phyloP scores from a whole-genome alignment of 1,140 invertebrate species.

The Bombus huntii region DNA sequence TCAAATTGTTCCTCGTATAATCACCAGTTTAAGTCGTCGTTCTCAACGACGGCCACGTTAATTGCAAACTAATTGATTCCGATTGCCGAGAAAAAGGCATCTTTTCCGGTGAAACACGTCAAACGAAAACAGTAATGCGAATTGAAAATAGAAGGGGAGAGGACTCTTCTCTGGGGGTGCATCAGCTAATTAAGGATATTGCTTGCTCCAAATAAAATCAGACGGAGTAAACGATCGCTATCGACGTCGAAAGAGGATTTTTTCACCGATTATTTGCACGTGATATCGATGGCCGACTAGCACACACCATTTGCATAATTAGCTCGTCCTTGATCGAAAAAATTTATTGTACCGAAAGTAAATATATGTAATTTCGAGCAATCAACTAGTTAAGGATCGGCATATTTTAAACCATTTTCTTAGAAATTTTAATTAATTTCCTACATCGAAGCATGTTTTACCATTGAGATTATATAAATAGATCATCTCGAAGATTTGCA shows the following conservation, averaged over 20 bases:
- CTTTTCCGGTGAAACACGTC: not conserved
- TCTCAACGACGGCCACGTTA: not conserved
- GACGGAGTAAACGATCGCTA: not conserved
- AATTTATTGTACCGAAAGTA: not conserved
- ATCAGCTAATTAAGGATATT: constrained; percentile 22
- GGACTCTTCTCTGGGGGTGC: not conserved
- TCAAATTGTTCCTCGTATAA: constrained; percentile 12
- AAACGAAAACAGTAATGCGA: not conserved
- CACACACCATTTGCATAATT: not conserved
- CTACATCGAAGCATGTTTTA: no score
- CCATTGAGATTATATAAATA: no score
- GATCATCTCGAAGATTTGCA: no score
- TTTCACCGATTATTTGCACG: constrained; percentile 10
- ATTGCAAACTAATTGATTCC: constrained; percentile 23
- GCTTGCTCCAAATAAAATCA: not conserved
- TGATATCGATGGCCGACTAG: not conserved
- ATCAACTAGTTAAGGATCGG: not conserved
- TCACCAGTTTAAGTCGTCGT: not conserved
- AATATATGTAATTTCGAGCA: not conserved
- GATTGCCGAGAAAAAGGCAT: not conserved
- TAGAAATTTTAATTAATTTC: no score
- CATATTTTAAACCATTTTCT: no score
- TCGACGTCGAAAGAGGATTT: constrained; percentile 10
- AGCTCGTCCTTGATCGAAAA: not conserved
- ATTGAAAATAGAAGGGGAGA: not conserved